A percentile compares a stretch with the other conserved stretches of the same genome.
Conservation (phyloP, 2,888 invertebrate genomes). For the Lasioglossum malachurum region DNA sequence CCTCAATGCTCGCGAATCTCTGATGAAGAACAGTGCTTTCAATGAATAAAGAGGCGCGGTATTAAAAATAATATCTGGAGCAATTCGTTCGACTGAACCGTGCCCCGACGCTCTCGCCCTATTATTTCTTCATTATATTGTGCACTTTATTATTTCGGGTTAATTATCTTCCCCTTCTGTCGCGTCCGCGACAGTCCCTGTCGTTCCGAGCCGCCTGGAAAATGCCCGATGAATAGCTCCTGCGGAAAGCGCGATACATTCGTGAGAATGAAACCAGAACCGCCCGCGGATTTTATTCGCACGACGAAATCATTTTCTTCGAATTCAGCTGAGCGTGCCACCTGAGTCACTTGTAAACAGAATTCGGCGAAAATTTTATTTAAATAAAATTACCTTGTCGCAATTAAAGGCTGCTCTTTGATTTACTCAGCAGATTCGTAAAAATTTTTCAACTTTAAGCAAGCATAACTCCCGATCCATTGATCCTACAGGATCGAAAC, state of each 20-base stretch:
- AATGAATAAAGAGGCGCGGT: slow-evolving; percentile 36
- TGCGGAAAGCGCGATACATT: neutral
- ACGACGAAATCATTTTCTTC: neutral
- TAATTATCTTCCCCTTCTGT: neutral
- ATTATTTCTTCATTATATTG: slow-evolving; percentile 20
- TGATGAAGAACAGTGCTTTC: slow-evolving; percentile 39
- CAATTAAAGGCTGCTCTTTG: too few species aligned
- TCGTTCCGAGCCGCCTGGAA: neutral
- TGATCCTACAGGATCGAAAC: too few species aligned
- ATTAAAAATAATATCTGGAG: slow-evolving; percentile 53
- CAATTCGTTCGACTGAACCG: slow-evolving; percentile 29
- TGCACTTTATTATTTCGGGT: slow-evolving; percentile 6
- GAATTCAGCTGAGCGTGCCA: too few species aligned
- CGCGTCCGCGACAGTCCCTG: neutral
- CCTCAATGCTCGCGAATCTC: slow-evolving; percentile 31
- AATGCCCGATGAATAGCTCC: neutral
- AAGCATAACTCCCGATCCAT: too few species aligned
- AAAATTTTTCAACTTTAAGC: too few species aligned
- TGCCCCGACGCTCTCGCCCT: neutral
- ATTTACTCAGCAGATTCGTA: too few species aligned
- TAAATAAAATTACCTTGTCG: too few species aligned
- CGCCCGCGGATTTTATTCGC: neutral
- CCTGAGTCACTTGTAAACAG: too few species aligned
- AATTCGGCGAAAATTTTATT: too few species aligned
- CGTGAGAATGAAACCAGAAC: neutral